These are phyloP conservation scores for Slavum lentiscoides DNA, from an alignment of 2,888 invertebrate genomes.

Conservation along the genomic window DNA sequence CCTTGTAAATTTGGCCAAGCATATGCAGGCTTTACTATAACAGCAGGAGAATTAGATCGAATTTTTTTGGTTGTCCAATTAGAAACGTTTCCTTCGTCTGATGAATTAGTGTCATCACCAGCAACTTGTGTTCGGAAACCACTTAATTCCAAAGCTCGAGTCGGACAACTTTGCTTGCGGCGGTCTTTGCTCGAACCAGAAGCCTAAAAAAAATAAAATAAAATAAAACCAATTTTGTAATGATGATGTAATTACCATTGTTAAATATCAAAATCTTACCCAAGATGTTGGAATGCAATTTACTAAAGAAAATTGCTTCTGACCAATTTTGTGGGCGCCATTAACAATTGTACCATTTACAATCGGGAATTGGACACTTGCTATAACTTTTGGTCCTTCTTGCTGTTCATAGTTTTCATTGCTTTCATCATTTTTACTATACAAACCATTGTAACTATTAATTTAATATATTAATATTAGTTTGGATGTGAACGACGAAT, in stretches of 20 bases:
- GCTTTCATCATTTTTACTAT: slow-evolving; percentile 39
- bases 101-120: slow-evolving; percentile 48
- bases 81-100: slow-evolving; percentile 42
- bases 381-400: slow-evolving; percentile 37
- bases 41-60: slow-evolving; percentile 44
- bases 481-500: slow-evolving; percentile 2
- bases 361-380: slow-evolving; percentile 46
- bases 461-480: slow-evolving; percentile 27
- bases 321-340: slow-evolving; percentile 50
- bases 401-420: slow-evolving; percentile 43
- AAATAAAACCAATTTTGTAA: background rate
- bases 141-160: slow-evolving; percentile 35
- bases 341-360: slow-evolving; percentile 47
- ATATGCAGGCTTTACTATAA: slow-evolving; percentile 44
- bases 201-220: slow-evolving; percentile 10
- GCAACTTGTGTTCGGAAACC: slow-evolving; percentile 43
- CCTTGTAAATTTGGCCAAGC: slow-evolving; percentile 48
- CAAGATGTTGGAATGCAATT: slow-evolving; percentile 49
- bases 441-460: slow-evolving; percentile 42
- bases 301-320: slow-evolving; percentile 38
- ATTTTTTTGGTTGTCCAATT: slow-evolving; percentile 50
- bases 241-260: background rate
- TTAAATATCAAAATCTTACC: slow-evolving; percentile 10
- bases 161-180: slow-evolving; percentile 48
- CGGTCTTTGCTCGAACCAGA: slow-evolving; percentile 43